Evolutionary conservation across 2,797 vertebrate genomes (phyloP).

Genomic region (Lagocephalus sceleratus): DNA sequence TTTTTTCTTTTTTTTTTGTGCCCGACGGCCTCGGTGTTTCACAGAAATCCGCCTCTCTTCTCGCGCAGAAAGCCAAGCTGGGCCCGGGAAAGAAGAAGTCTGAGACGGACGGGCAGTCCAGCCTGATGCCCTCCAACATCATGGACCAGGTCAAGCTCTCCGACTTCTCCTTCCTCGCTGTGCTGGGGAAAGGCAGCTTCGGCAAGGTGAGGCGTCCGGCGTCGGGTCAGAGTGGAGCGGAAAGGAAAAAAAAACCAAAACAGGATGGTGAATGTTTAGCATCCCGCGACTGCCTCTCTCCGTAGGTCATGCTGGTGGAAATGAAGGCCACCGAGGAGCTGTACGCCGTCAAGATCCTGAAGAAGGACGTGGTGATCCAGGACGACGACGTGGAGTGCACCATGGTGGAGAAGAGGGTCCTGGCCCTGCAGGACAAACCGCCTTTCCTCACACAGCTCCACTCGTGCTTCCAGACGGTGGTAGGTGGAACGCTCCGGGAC

Average conservation of each 20-base stretch:
- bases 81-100: constrained; percentile 89
- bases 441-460: constrained; percentile 93
- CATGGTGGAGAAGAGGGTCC: constrained; percentile 96
- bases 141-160: constrained; percentile 87
- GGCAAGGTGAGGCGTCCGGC: constrained; percentile 79
- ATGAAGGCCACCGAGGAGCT: constrained; percentile 85
- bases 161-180: constrained; percentile 92
- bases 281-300: not conserved
- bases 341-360: constrained; percentile 95
- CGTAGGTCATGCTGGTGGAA: constrained; percentile 93
- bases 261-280: not conserved
- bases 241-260: not conserved
- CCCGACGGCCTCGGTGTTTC: not conserved
- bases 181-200: constrained; percentile 96
- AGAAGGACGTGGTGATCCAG: constrained; percentile 98
- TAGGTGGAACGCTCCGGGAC: constrained; percentile 64
- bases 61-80: constrained; percentile 91
- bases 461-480: constrained; percentile 97
- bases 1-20: not conserved
- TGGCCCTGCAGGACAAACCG: constrained; percentile 89
- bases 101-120: constrained; percentile 75
- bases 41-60: constrained; percentile 30
- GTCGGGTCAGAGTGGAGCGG: not conserved
- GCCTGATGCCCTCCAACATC: constrained; percentile 78
- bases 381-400: constrained; percentile 97